A percentile compares a stretch with the other conserved stretches of the same genome.
Evolutionary conservation across 2,888 invertebrate species (phyloP).

Genomic region (Listrodromus nycthemerus): DNA sequence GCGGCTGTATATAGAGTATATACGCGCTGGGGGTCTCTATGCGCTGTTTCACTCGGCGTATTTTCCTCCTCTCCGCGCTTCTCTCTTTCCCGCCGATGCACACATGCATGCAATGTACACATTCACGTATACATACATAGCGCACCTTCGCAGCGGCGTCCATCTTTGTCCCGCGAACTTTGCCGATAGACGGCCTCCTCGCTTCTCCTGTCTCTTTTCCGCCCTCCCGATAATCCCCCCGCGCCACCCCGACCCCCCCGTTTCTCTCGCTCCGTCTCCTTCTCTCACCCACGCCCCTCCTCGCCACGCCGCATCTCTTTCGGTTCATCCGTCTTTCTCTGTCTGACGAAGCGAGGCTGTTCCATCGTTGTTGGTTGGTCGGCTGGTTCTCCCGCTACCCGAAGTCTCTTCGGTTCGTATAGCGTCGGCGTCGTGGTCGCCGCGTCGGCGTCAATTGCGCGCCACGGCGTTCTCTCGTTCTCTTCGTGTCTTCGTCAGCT

Average conservation of each 20-base stretch:
- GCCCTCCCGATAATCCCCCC: conserved; percentile 33
- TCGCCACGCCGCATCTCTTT: conserved; percentile 51
- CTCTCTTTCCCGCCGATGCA: conserved; percentile 40
- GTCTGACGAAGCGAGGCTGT: conserved; percentile 43
- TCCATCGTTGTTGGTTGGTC: conserved; percentile 66
- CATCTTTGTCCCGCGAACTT: conserved; percentile 58
- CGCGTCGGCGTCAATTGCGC: conserved; percentile 74
- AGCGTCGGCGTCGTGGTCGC: conserved; percentile 53
- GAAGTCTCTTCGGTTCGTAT: conserved; percentile 32
- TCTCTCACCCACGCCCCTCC: conserved; percentile 53
- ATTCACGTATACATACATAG: background rate
- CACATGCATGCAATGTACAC: conserved; percentile 9
- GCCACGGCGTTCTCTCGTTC: conserved; percentile 68
- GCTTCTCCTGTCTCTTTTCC: conserved; percentile 51
- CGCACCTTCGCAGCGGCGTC: conserved; percentile 35
- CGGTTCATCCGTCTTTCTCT: conserved; percentile 62
- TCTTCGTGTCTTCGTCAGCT: conserved; percentile 67
- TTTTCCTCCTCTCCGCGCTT: conserved; percentile 59
- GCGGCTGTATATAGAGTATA: conserved; percentile 58
- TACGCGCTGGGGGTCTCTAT: conserved; percentile 58
- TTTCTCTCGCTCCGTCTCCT: background rate
- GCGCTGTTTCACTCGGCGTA: conserved; percentile 62
- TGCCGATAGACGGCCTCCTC: conserved; percentile 51
- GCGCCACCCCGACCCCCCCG: background rate
- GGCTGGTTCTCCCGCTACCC: conserved; percentile 63